A percentile compares a stretch with the other conserved stretches of the same genome.
These are phyloP conservation scores for Atopsyche davidsoni DNA, from an alignment of 1,140 invertebrate genomes.

Conservation along the genomic window DNA sequence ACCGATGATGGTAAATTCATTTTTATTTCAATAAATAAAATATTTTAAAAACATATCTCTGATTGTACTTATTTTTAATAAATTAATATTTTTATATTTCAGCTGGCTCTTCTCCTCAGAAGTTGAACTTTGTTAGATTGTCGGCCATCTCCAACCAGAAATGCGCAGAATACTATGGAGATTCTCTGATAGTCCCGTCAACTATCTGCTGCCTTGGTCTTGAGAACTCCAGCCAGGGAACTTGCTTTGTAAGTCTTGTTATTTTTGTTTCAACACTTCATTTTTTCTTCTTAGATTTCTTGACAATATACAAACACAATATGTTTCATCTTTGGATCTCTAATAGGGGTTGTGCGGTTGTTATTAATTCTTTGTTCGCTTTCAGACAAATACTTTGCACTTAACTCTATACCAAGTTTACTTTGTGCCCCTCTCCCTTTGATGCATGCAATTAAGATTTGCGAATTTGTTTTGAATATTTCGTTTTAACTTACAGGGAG, in stretches of 20 bases:
- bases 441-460: not conserved
- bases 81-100: not conserved
- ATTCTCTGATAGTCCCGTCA: constrained; percentile 16
- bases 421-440: not conserved
- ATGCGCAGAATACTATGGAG: constrained; percentile 22
- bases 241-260: constrained; percentile 19
- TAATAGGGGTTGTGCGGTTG: not conserved
- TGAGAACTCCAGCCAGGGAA: constrained; percentile 2
- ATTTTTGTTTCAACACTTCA: not conserved
- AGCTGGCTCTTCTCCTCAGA: constrained; percentile 18
- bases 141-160: constrained; percentile 24
- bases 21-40: not conserved
- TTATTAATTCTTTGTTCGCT: not conserved
- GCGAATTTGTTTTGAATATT: not conserved
- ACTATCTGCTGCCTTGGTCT: constrained; percentile 26
- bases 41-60: not conserved
- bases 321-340: not conserved
- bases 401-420: not conserved
- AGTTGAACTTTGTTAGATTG: constrained; percentile 29
- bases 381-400: not conserved
- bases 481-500: constrained; percentile 37
- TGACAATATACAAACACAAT: constrained; percentile 2
- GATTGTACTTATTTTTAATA: not conserved
- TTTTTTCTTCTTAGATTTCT: constrained; percentile 36
- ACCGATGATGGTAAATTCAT: constrained; percentile 24